Base-by-base conservation (phyloP, 2,113 vertebrate species). In the Saimiri boliviensis region DNA sequence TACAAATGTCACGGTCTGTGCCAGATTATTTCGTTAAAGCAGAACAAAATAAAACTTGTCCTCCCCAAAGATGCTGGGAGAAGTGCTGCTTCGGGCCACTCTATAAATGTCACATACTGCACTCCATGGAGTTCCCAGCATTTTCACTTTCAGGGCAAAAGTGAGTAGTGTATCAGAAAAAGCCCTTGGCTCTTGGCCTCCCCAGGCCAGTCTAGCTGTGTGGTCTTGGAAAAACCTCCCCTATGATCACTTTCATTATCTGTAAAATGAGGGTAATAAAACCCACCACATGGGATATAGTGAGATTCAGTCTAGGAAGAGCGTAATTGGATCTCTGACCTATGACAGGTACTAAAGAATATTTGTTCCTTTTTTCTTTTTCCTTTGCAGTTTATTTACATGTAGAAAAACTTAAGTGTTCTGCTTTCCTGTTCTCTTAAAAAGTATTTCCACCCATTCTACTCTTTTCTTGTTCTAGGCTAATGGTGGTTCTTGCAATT, bases 351-450 rank as follows among this genome's bases (percentile, higher is more conserved):
- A 49, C 35, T 63, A 88, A 68, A 85, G 54, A 54, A 11, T 13
- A 83, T 66, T n/a, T 81, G 47, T 66, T 71, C 40, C 9, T n/a
- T 74, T 89, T 92, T 25, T 89, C 45, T 74, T 79, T 93, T 89
- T 8, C 70, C 21, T 74, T 89, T 89, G n/a, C 8, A 82, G 63
- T 93, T 84, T 37, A 86, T 82, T 95, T 86, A 68, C 54, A 70
- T 60, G 13, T n/a, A 89, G 71, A 49, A 73, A 83, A 93, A 40
- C 23, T 20, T 45, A 66, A 71, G 20, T 42, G 8, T 86, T 79
- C 93, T 92, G 40, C 13, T 96, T 92, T 92, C 73, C 80, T 52
- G 27, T 10, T 60, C 35, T 92, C 63, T 90, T 77, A 85, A 79
- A 89, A 92, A 83, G 47, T 45, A 58, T 47, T 92, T 45, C 52